A percentile compares a stretch with the other conserved stretches of the same genome.
phyloP scores from a whole-genome alignment of 2,113 vertebrate species.

The Seriola quinqueradiata region DNA sequence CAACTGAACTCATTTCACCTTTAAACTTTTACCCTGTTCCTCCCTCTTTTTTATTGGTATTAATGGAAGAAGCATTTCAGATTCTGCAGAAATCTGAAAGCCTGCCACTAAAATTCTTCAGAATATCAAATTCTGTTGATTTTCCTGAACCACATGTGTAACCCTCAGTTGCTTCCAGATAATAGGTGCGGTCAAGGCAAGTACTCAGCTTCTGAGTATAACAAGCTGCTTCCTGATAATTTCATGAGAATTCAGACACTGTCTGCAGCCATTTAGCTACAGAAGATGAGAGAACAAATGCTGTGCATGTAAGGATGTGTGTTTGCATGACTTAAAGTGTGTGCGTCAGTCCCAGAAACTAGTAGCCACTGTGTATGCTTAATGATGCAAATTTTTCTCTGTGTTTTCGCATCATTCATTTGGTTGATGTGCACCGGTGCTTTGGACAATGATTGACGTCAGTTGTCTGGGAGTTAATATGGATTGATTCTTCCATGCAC shows the following conservation, averaged over 20 bases:
- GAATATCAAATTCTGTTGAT: not conserved
- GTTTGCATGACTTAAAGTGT: constrained; percentile 13
- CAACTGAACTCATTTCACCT: constrained; percentile 7
- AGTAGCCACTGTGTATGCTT: not conserved
- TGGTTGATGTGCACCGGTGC: not conserved
- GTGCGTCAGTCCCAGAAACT: constrained; percentile 24
- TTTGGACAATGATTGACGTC: constrained; percentile 2
- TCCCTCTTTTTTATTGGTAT: not conserved
- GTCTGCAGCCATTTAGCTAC: not conserved
- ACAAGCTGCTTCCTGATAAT: not conserved
- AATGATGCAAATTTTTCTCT: constrained; percentile 37
- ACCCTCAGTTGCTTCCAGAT: not conserved
- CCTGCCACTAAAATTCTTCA: not conserved
- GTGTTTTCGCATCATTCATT: not conserved
- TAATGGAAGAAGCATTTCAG: not conserved
- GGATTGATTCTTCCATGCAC: not conserved
- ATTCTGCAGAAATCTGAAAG: not conserved
- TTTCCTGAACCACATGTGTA: not conserved
- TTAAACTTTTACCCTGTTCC: constrained; percentile 7
- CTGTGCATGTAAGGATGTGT: not conserved
- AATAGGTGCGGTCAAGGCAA: not conserved
- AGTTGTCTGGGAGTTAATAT: not conserved
- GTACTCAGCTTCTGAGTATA: not conserved
- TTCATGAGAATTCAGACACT: not conserved
- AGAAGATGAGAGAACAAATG: not conserved